Percentiles rank a stretch among this genome's conserved stretches.
These are phyloP conservation scores for Schlechtendalia chinensis DNA, from an alignment of 1,140 invertebrate species.

Conservation along the genomic window DNA sequence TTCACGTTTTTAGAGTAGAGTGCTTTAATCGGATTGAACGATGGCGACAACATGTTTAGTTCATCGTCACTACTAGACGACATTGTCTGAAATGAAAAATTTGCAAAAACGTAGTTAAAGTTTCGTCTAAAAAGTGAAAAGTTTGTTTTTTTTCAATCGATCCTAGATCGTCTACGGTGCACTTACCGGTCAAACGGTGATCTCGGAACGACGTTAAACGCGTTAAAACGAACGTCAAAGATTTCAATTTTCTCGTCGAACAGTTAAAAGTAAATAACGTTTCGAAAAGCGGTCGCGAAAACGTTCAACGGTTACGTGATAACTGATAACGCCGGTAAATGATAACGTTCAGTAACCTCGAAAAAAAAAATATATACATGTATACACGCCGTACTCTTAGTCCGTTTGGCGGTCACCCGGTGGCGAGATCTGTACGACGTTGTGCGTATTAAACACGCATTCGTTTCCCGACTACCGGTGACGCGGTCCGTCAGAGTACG, in stretches of 20 bases:
- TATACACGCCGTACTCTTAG: no score
- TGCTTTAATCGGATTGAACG: slow-evolving; percentile 68
- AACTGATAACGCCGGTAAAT: slow-evolving; percentile 52
- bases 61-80: slow-evolving; percentile 59
- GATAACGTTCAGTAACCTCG: not conserved
- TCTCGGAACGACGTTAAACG: not conserved
- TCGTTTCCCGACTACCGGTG: not conserved
- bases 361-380: no score
- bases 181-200: not conserved
- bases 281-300: not conserved
- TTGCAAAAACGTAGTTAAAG: no score
- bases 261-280: not conserved
- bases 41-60: slow-evolving; percentile 64
- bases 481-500: slow-evolving; percentile 24
- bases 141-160: no score
- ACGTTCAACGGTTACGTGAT: not conserved
- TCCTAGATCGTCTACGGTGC: not conserved
- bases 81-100: slow-evolving; percentile 23
- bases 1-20: slow-evolving; percentile 62
- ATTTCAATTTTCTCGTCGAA: no score
- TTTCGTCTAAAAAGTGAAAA: no score
- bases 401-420: not conserved
- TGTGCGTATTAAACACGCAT: not conserved
- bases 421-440: not conserved
- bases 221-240: not conserved